Conservation (phyloP, 53 echinoderm and acorn worm species). For the Paelopatides confundens region DNA sequence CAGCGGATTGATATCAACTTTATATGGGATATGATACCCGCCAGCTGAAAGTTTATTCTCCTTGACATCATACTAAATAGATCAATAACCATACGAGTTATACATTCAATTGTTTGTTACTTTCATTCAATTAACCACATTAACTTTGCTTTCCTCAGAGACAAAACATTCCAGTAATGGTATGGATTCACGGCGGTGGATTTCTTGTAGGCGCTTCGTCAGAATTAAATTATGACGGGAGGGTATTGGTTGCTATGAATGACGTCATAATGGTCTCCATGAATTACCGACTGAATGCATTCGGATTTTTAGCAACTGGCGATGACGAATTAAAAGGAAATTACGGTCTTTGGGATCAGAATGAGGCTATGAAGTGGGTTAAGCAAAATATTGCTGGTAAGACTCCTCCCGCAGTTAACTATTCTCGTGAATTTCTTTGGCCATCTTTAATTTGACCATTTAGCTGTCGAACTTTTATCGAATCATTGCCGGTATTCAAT, state of each 20-base stretch:
- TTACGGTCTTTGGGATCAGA: constrained; percentile 81
- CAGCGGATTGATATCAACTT: too few species aligned
- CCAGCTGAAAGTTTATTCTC: too few species aligned
- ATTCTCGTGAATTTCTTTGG: too few species aligned
- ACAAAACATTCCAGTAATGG: constrained; percentile 65
- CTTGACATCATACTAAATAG: too few species aligned
- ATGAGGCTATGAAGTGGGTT: constrained; percentile 80
- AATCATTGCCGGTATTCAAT: neutral
- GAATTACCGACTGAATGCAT: constrained; percentile 73
- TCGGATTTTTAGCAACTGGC: constrained; percentile 84
- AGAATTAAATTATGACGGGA: constrained; percentile 52
- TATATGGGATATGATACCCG: too few species aligned
- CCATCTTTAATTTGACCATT: too few species aligned
- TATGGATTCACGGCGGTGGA: constrained; percentile 81
- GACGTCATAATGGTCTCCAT: constrained; percentile 69
- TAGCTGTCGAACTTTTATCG: too few species aligned
- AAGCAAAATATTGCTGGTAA: constrained; percentile 73
- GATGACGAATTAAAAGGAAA: constrained; percentile 74
- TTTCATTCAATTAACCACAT: too few species aligned
- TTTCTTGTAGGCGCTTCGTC: constrained; percentile 68
- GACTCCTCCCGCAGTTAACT: neutral
- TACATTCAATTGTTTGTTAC: too few species aligned
- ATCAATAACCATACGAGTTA: too few species aligned
- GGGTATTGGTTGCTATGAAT: constrained; percentile 61
- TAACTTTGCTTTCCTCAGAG: constrained; percentile 12